Base-by-base conservation (phyloP, 2,797 vertebrate genomes). In the Crenuchus spilurus region DNA sequence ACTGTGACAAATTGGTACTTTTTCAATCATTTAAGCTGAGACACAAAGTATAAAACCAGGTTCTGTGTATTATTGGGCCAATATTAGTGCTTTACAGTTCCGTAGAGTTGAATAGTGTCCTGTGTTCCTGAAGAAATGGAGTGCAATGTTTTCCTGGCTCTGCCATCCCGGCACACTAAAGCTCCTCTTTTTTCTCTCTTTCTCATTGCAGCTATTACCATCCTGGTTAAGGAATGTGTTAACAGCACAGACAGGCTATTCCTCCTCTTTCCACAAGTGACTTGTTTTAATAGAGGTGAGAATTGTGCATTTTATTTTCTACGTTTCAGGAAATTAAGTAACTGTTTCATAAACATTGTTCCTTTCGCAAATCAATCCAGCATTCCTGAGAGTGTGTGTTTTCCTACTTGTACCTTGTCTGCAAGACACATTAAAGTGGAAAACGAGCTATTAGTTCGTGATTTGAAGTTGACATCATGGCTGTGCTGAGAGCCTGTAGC, bases 71-170 rank as follows among this genome's bases (percentile, higher is more conserved):
- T 16, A 62, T 30, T 76, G 41, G n/a, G 2, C 11, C 9, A 8
- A 73, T 20, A 72, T 77, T 48, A 68, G 24, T 10, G 20, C 28
- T 41, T n/a, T 57, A 20, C 2, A 37, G 33, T 51, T 68, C 37
- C 13, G 58, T 26, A 26, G 35, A 57, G 41, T 22, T 20, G 24
- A 24, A 48, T 37, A 41, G 54, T 66, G 22, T 35, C 18, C 46
- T 62, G 55, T 65, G 28, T 72, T 49, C 4, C 20, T 62, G 22
- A 48, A 51, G 30, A 54, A 44, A 26, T 42, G 14, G 7, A 5
- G n/a, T 31, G 44, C 14, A 14, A 33, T 57, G 42, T 80, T 82
- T 82, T 68, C 54, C 76, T 84, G 82, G 79, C 75, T 76, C 30
- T 16, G 30, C 4, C 70, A 65, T 48, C 49, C 30, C 51, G 49